These are phyloP conservation scores for Ennomos erosarius DNA, from an alignment of 2,888 invertebrate genomes.

Conservation along the genomic window DNA sequence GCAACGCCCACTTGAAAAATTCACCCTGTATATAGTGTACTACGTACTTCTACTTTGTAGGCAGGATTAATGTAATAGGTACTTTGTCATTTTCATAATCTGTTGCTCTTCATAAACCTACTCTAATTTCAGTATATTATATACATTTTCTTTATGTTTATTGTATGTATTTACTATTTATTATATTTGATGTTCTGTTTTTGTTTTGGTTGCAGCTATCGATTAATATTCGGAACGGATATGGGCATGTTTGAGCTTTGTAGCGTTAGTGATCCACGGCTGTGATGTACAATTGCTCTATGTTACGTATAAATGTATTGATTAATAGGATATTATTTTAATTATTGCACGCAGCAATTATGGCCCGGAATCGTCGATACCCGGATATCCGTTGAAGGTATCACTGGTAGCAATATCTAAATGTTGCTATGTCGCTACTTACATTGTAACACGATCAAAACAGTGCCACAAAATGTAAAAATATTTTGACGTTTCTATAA, in stretches of 20 bases:
- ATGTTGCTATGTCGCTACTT: slow-evolving; percentile 34
- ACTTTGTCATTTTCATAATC: too few species aligned
- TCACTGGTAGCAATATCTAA: slow-evolving; percentile 86
- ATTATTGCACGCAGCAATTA: slow-evolving; percentile 83
- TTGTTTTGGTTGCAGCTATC: slow-evolving; percentile 82
- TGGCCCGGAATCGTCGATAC: slow-evolving; percentile 86
- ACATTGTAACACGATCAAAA: slow-evolving; percentile 21
- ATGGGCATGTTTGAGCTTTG: slow-evolving; percentile 82
- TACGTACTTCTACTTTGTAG: too few species aligned
- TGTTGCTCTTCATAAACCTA: too few species aligned
- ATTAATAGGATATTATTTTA: slow-evolving; percentile 71
- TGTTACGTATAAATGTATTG: slow-evolving; percentile 55
- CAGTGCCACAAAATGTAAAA: slow-evolving; percentile 38
- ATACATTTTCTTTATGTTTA: slow-evolving; percentile 11
- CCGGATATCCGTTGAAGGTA: slow-evolving; percentile 86
- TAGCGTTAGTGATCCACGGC: slow-evolving; percentile 74
- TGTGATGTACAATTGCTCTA: slow-evolving; percentile 79
- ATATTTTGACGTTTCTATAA: slow-evolving; percentile 32
- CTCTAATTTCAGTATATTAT: too few species aligned
- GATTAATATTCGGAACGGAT: slow-evolving; percentile 82
- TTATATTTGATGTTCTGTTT: slow-evolving; percentile 50
- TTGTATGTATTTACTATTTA: slow-evolving; percentile 28
- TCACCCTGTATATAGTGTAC: too few species aligned
- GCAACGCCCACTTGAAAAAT: too few species aligned
- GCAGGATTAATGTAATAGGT: too few species aligned